A percentile compares a stretch with the other conserved stretches of the same genome.
Evolutionary conservation across 92 coral and sea anemone genomes (phyloP).

Genomic region (Isaurus tuberculatus): DNA sequence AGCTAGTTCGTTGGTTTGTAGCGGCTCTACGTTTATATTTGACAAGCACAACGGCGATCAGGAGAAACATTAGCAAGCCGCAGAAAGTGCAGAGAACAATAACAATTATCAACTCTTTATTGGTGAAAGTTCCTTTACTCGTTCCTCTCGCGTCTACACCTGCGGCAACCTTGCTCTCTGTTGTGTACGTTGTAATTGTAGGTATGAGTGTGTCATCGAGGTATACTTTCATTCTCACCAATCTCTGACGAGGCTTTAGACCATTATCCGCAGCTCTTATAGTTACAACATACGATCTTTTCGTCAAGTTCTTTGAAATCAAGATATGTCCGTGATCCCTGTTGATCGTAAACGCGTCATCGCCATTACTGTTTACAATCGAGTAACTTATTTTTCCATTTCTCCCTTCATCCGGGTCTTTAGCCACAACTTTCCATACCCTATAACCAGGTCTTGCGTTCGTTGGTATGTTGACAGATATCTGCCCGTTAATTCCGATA

Average conservation of each 20-base stretch:
- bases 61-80: constrained; percentile 57
- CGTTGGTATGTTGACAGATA: constrained; percentile 66
- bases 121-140: constrained; percentile 56
- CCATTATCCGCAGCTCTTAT: constrained; percentile 81
- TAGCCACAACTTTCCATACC: constrained; percentile 68
- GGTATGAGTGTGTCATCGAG: constrained; percentile 43
- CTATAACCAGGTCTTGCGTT: constrained; percentile 72
- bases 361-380: constrained; percentile 66
- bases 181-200: neutral
- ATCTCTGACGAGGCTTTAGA: constrained; percentile 46
- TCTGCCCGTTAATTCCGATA: constrained; percentile 65
- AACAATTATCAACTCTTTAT: constrained; percentile 74
- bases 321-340: constrained; percentile 71
- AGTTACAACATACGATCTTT: constrained; percentile 60
- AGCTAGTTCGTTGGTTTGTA: constrained; percentile 62
- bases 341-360: constrained; percentile 70
- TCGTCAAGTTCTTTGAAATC: constrained; percentile 56
- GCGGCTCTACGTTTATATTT: constrained; percentile 64
- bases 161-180: constrained; percentile 26
- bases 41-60: constrained; percentile 59
- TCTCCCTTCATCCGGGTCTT: constrained; percentile 72
- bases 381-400: constrained; percentile 73
- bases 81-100: constrained; percentile 72
- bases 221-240: constrained; percentile 55
- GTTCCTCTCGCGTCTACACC: constrained; percentile 51